Conservation (phyloP, 1,140 invertebrate species). For the Vanessa tameamea region DNA sequence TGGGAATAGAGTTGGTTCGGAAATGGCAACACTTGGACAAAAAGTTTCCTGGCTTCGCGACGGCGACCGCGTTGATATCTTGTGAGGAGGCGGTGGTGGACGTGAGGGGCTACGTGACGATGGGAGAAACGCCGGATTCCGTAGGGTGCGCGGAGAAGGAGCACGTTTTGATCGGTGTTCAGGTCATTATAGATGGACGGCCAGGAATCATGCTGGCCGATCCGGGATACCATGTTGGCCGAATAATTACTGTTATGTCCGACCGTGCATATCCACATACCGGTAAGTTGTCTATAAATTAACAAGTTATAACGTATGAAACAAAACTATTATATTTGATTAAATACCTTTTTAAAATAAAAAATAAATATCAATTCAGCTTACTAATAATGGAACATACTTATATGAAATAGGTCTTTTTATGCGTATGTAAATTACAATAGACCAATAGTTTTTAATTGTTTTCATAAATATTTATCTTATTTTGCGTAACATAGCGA, state of each 20-base stretch:
- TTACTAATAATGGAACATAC: neutral
- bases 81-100: conserved; percentile 92
- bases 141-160: conserved; percentile 89
- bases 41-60: conserved; percentile 83
- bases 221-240: conserved; percentile 93
- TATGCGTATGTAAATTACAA: too few species aligned
- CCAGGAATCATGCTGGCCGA: conserved; percentile 90
- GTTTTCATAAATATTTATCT: too few species aligned
- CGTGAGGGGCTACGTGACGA: conserved; percentile 84
- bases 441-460: too few species aligned
- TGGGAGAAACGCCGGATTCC: conserved; percentile 80
- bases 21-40: conserved; percentile 76
- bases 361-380: neutral
- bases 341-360: neutral
- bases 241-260: conserved; percentile 92
- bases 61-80: conserved; percentile 88
- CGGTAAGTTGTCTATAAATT: conserved; percentile 69
- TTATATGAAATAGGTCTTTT: neutral
- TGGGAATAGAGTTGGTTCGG: conserved; percentile 89
- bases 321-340: neutral
- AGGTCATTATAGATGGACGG: conserved; percentile 86
- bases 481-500: too few species aligned
- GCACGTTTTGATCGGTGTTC: conserved; percentile 91
- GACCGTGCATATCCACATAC: conserved; percentile 93
- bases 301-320: neutral